These are phyloP conservation scores for Solea senegalensis DNA, from an alignment of 2,113 vertebrate species.

Conservation along the genomic window DNA sequence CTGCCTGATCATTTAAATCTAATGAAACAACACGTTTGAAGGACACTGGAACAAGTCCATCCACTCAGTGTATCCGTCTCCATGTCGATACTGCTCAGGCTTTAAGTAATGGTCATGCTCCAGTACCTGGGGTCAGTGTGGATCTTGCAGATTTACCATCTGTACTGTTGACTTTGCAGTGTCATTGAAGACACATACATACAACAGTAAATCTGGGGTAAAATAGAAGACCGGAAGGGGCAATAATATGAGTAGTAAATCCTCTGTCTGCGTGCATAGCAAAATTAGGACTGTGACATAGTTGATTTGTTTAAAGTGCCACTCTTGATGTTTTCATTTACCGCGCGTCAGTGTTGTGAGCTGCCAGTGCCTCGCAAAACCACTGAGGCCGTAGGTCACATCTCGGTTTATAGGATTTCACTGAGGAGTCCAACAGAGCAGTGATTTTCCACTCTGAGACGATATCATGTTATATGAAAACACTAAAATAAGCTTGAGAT, in stretches of 20 bases:
- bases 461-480: constrained; percentile 27
- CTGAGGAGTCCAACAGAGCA: constrained; percentile 13
- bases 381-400: constrained; percentile 17
- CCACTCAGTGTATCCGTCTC: constrained; percentile 23
- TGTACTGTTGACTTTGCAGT: constrained; percentile 46
- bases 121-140: constrained; percentile 35
- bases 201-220: constrained; percentile 54
- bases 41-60: constrained; percentile 60
- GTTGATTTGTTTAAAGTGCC: constrained; percentile 25
- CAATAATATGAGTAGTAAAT: constrained; percentile 39
- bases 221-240: constrained; percentile 26
- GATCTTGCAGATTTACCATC: constrained; percentile 50
- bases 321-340: constrained; percentile 33
- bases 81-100: constrained; percentile 34
- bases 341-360: constrained; percentile 22
- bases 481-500: constrained; percentile 19
- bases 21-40: constrained; percentile 42
- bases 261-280: constrained; percentile 9
- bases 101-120: constrained; percentile 50
- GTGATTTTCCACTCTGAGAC: constrained; percentile 41
- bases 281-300: constrained; percentile 45
- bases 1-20: constrained; percentile 32
- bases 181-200: constrained; percentile 33
- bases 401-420: constrained; percentile 42
- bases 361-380: constrained; percentile 16